phyloP scores from a whole-genome alignment of 2,888 invertebrate genomes.

The Leptinotarsa haldemani region DNA sequence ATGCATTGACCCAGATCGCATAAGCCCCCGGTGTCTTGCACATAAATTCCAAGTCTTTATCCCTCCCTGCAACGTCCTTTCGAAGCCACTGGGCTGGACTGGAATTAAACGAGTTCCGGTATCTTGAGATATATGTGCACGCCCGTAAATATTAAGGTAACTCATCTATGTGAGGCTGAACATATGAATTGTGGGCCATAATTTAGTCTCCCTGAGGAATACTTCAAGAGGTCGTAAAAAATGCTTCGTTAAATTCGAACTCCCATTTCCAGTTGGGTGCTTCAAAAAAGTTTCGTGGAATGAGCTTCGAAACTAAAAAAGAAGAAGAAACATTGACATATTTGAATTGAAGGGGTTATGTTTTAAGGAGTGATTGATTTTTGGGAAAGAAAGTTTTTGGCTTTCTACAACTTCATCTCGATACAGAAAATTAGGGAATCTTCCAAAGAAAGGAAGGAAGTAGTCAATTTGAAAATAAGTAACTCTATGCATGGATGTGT shows the following conservation, averaged over 20 bases:
- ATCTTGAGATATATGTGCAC: slow-evolving; percentile 55
- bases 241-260: slow-evolving; percentile 35
- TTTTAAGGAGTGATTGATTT: too few species aligned
- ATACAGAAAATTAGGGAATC: too few species aligned
- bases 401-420: too few species aligned
- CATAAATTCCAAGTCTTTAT: slow-evolving; percentile 56
- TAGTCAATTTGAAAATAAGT: too few species aligned
- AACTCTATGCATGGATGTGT: too few species aligned
- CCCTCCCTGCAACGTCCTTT: slow-evolving; percentile 53
- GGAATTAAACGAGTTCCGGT: slow-evolving; percentile 58
- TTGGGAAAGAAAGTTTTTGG: too few species aligned
- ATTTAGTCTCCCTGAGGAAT: slow-evolving; percentile 42
- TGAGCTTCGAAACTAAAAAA: neutral
- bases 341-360: too few species aligned
- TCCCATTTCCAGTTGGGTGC: slow-evolving; percentile 24
- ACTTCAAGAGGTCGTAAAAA: slow-evolving; percentile 37
- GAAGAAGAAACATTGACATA: neutral
- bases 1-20: slow-evolving; percentile 57
- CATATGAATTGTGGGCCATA: slow-evolving; percentile 53
- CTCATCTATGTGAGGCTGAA: slow-evolving; percentile 53
- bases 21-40: slow-evolving; percentile 49
- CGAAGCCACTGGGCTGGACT: slow-evolving; percentile 55
- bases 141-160: slow-evolving; percentile 54
- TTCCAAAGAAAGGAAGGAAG: too few species aligned
- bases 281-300: neutral